phyloP scores from a whole-genome alignment of 2,888 invertebrate genomes.

The Apeira syringaria region DNA sequence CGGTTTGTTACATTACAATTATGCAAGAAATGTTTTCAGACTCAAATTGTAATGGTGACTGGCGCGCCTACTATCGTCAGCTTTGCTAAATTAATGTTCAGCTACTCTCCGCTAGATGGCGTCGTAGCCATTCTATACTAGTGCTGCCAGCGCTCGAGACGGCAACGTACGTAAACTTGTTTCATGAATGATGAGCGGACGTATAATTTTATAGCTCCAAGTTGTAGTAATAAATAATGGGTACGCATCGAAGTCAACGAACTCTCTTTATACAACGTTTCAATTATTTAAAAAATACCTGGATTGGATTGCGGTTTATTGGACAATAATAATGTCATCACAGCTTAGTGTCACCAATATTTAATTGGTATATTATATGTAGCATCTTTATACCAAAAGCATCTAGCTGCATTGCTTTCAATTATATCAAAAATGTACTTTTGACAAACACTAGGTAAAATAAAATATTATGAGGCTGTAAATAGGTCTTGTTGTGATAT shows the following conservation, averaged over 20 bases:
- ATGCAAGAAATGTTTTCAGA: too few relatives aligned
- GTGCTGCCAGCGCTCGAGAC: conserved; percentile 49
- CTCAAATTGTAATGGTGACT: too few relatives aligned
- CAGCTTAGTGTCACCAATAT: too few relatives aligned
- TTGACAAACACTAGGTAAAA: too few relatives aligned
- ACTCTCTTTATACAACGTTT: conserved; percentile 48
- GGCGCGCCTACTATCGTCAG: conserved; percentile 54
- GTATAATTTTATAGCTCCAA: conserved; percentile 59
- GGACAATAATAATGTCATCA: conserved; percentile 22
- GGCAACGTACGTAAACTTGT: conserved; percentile 42
- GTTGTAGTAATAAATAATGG: conserved; percentile 54
- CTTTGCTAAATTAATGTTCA: conserved; percentile 41
- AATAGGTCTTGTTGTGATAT: conserved; percentile 20
- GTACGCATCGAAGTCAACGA: conserved; percentile 71
- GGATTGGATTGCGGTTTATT: conserved; percentile 25
- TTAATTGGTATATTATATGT: too few relatives aligned
- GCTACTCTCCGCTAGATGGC: conserved; percentile 74
- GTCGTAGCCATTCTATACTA: conserved; percentile 33
- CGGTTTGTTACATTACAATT: too few relatives aligned
- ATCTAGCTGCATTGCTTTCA: too few relatives aligned
- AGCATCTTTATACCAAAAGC: too few relatives aligned
- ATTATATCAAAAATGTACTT: too few relatives aligned
- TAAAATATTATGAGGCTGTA: conserved; percentile 12
- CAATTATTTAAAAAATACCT: conserved; percentile 25
- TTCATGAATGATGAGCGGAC: conserved; percentile 67